phyloP scores from a whole-genome alignment of 2,888 invertebrate genomes.

The Himalopsyche tibetana region DNA sequence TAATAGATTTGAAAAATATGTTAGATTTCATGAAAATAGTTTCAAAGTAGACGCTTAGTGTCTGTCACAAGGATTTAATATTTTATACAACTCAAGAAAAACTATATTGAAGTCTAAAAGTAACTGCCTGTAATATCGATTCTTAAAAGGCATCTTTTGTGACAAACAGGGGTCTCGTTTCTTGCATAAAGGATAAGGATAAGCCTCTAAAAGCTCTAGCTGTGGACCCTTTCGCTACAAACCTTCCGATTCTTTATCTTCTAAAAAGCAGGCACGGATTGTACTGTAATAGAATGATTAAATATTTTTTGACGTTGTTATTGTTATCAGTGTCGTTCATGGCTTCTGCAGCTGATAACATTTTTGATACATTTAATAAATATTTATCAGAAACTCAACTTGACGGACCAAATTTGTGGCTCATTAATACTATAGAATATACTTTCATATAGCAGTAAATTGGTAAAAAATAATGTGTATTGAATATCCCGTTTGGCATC shows the following conservation, averaged over 20 bases:
- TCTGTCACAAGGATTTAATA: neutral
- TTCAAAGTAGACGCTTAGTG: neutral
- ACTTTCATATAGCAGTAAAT: too few relatives aligned
- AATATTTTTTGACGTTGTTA: neutral
- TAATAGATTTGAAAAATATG: neutral
- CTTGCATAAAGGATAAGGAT: conserved; percentile 37
- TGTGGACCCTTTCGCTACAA: conserved; percentile 18
- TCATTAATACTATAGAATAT: too few relatives aligned
- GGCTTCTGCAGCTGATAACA: too few relatives aligned
- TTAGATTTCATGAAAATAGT: neutral
- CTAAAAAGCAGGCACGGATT: conserved; percentile 18
- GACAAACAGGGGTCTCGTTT: conserved; percentile 36
- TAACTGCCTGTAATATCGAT: conserved; percentile 28
- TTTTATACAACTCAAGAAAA: neutral
- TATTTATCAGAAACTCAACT: too few relatives aligned
- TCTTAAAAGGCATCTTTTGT: conserved; percentile 28
- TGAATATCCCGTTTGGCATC: too few relatives aligned
- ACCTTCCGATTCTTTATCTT: conserved; percentile 17
- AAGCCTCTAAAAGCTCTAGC: conserved; percentile 24
- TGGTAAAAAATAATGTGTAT: too few relatives aligned
- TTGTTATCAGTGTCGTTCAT: too few relatives aligned
- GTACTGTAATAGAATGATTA: neutral
- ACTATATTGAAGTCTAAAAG: conserved; percentile 16
- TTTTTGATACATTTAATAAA: too few relatives aligned
- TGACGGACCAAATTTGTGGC: too few relatives aligned